Percentiles rank a stretch among this genome's conserved stretches.
phyloP scores from a whole-genome alignment of 2,113 vertebrate genomes.

The Aphyosemion australe region DNA sequence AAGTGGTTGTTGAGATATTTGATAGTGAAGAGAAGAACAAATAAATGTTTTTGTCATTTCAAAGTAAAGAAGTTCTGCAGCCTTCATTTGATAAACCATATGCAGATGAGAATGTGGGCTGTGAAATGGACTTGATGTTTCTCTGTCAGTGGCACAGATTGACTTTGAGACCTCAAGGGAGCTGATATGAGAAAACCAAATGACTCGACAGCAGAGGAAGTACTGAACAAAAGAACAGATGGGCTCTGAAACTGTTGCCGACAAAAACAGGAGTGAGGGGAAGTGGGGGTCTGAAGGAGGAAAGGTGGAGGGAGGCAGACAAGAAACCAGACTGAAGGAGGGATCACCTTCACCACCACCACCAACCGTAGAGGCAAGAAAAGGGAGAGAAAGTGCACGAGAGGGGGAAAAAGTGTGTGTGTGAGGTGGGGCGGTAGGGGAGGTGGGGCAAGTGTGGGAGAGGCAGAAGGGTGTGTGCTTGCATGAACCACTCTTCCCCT shows the following conservation, averaged over 20 bases:
- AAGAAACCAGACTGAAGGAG: conserved; percentile 41
- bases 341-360: conserved; percentile 45
- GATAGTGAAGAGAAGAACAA: not conserved
- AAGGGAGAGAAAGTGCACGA: conserved; percentile 31
- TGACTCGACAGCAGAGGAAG: conserved; percentile 53
- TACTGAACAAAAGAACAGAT: conserved; percentile 75
- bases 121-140: conserved; percentile 38
- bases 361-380: conserved; percentile 41
- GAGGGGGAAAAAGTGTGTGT: conserved; percentile 24
- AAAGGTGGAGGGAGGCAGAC: conserved; percentile 3
- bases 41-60: not conserved
- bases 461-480: conserved; percentile 76
- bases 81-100: not conserved
- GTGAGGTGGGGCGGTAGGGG: conserved; percentile 41
- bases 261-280: conserved; percentile 43
- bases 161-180: conserved; percentile 23
- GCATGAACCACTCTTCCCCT: conserved; percentile 59
- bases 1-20: conserved; percentile 5
- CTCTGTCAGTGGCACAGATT: conserved; percentile 22
- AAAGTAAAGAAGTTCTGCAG: not conserved
- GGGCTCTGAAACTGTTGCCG: conserved; percentile 63
- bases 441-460: conserved; percentile 68
- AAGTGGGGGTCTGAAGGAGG: conserved; percentile 5
- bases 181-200: conserved; percentile 35
- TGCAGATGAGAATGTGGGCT: not conserved